Conservation (phyloP, 2,113 vertebrate species). For the Oreocharis arfaki region DNA sequence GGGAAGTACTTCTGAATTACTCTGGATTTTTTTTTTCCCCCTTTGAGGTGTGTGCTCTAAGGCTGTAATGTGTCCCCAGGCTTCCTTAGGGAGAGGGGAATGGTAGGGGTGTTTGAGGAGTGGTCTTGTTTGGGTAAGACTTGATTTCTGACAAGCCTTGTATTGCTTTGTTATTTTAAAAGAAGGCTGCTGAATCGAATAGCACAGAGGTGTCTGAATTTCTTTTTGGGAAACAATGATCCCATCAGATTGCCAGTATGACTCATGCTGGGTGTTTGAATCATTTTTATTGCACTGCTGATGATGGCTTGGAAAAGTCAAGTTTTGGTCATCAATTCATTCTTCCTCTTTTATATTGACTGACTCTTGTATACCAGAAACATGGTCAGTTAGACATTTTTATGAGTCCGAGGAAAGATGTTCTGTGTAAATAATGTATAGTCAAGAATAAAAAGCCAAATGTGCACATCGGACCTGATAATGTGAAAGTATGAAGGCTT, state of each 20-base stretch:
- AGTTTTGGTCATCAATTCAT: constrained; percentile 51
- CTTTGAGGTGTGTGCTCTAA: background rate
- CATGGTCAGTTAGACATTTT: constrained; percentile 37
- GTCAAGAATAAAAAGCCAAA: constrained; percentile 33
- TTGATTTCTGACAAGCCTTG: background rate
- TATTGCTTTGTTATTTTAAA: background rate
- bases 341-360: constrained; percentile 43
- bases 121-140: background rate
- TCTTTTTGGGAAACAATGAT: constrained; percentile 49
- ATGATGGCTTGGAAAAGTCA: constrained; percentile 45
- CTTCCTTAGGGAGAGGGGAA: background rate
- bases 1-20: background rate
- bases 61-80: background rate
- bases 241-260: constrained; percentile 45
- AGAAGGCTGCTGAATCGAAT: background rate
- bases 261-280: constrained; percentile 50
- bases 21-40: background rate
- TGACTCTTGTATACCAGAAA: constrained; percentile 48
- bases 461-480: background rate
- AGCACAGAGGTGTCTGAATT: background rate
- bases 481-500: background rate
- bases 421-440: constrained; percentile 21
- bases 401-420: constrained; percentile 42
- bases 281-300: constrained; percentile 62
- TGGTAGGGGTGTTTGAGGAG: background rate